phyloP scores from a whole-genome alignment of 2,888 invertebrate species.

The Tolmerus cingulatus region DNA sequence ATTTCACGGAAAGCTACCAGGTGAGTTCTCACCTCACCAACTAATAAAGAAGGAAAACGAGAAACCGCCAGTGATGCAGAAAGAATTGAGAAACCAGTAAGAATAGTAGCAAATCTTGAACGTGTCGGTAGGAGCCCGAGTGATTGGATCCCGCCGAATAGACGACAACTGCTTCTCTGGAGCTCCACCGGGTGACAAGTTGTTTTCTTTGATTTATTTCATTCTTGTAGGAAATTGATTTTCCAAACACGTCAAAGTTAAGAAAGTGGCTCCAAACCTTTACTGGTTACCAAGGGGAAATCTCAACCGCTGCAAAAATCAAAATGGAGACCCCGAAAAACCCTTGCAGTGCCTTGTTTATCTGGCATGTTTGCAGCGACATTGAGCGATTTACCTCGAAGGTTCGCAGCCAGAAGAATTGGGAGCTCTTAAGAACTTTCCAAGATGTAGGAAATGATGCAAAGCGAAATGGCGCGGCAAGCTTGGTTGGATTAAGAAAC shows the following conservation, averaged over 20 bases:
- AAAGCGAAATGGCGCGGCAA: background rate
- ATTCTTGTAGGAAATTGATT: constrained; percentile 36
- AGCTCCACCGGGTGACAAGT: constrained; percentile 7
- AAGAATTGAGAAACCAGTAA: background rate
- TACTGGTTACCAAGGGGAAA: background rate
- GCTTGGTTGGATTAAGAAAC: constrained; percentile 2
- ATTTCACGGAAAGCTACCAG: background rate
- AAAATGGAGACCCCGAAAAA: background rate
- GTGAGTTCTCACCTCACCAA: background rate
- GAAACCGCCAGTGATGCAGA: background rate
- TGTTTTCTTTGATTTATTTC: constrained; percentile 32
- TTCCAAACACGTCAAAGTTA: constrained; percentile 39
- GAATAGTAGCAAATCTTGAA: background rate
- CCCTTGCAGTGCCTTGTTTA: background rate
- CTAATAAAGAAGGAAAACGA: background rate
- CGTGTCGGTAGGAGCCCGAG: background rate
- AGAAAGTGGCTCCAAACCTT: constrained; percentile 23
- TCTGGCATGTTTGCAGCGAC: constrained; percentile 35
- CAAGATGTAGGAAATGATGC: constrained; percentile 15
- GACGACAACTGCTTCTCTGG: background rate
- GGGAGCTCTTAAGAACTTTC: background rate
- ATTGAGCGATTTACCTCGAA: constrained; percentile 34
- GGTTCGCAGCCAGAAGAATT: background rate
- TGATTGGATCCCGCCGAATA: background rate
- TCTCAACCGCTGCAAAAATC: background rate